Conservation (phyloP, 2,113 vertebrate species). For the Felis catus region F.catus_Fca126_mat1.0 CM031418.1:111940501-111941000, state of each 20-base stretch:
- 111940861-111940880: too few species aligned
- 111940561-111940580: background rate
- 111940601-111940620: constrained; percentile 36
- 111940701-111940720: background rate
- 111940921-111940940: too few species aligned
- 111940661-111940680: background rate
- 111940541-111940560: constrained; percentile 28
- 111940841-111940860: too few species aligned
- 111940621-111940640: constrained; percentile 26
- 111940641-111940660: constrained; percentile 37
- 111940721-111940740: constrained; percentile 30
- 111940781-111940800: too few species aligned
- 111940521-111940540: background rate
- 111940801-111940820: too few species aligned
- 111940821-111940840: too few species aligned
- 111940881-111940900: too few species aligned
- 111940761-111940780: background rate
- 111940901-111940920: too few species aligned
- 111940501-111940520: constrained; percentile 2
- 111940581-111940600: background rate
- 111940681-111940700: background rate
- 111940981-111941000: background rate
- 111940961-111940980: too few species aligned
- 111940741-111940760: background rate
- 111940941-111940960: too few species aligned